A percentile compares a stretch with the other conserved stretches of the same genome.
Evolutionary conservation across 2,797 vertebrate genomes (phyloP).

Genomic region (Coilia nasus): DNA sequence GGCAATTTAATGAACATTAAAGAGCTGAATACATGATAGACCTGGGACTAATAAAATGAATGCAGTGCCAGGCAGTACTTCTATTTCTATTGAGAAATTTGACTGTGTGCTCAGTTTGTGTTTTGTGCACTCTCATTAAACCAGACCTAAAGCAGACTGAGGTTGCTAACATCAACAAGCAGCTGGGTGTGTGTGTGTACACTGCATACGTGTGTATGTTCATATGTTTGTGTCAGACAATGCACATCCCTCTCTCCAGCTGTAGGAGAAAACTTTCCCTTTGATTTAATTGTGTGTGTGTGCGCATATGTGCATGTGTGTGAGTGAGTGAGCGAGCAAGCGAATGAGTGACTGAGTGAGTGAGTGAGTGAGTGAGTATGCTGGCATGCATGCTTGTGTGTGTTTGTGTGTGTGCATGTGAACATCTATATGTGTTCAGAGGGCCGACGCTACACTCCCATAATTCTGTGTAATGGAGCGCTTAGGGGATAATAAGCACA

Average conservation of each 20-base stretch:
- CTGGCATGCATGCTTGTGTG: neutral
- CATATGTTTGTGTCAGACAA: neutral
- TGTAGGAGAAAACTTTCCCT: neutral
- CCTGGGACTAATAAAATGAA: neutral
- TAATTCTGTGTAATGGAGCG: conserved; percentile 68
- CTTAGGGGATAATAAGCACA: conserved; percentile 71
- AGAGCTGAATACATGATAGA: neutral
- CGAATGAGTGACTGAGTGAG: neutral
- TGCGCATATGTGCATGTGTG: too few species aligned
- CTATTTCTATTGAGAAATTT: neutral
- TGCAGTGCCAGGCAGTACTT: neutral
- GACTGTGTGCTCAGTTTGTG: neutral
- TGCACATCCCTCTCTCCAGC: neutral
- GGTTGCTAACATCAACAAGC: neutral
- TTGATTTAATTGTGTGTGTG: neutral
- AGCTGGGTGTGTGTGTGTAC: neutral
- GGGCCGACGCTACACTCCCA: conserved; percentile 60
- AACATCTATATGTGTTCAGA: neutral
- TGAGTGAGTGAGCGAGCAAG: too few species aligned
- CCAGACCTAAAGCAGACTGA: neutral
- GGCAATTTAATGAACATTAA: neutral
- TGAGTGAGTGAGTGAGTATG: neutral
- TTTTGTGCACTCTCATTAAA: neutral
- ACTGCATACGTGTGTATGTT: neutral
- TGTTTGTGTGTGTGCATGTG: neutral